Evolutionary conservation across 2,113 vertebrate species (phyloP).

Genomic region (Cephalopterus ornatus): DNA sequence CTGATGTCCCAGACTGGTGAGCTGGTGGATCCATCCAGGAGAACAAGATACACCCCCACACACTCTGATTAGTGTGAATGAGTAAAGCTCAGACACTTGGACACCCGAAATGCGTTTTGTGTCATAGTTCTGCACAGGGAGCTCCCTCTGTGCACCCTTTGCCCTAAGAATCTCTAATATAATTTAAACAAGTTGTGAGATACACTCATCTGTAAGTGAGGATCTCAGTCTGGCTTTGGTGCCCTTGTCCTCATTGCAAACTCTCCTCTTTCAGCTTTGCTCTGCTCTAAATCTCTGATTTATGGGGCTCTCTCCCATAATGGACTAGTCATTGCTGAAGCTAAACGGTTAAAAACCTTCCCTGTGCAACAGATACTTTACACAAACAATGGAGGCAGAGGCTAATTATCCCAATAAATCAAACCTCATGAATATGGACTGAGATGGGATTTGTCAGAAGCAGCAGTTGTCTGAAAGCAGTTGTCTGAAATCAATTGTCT

Average conservation of each 20-base stretch:
- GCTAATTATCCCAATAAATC: background rate
- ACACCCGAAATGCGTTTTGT: background rate
- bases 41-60: background rate
- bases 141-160: background rate
- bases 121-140: background rate
- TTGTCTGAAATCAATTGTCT: background rate
- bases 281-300: background rate
- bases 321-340: background rate
- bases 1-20: background rate
- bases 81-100: background rate
- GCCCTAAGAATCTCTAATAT: background rate
- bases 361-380: background rate
- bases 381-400: background rate
- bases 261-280: background rate
- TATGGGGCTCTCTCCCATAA: background rate
- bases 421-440: constrained; percentile 10
- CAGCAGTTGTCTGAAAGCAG: background rate
- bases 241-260: background rate
- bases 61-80: no score
- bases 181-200: background rate
- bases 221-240: background rate
- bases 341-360: background rate
- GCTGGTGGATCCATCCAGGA: background rate
- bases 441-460: background rate
- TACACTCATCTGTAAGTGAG: background rate